These are phyloP conservation scores for Dendroctonus valens DNA, from an alignment of 1,140 invertebrate species.

Conservation along the genomic window DNA sequence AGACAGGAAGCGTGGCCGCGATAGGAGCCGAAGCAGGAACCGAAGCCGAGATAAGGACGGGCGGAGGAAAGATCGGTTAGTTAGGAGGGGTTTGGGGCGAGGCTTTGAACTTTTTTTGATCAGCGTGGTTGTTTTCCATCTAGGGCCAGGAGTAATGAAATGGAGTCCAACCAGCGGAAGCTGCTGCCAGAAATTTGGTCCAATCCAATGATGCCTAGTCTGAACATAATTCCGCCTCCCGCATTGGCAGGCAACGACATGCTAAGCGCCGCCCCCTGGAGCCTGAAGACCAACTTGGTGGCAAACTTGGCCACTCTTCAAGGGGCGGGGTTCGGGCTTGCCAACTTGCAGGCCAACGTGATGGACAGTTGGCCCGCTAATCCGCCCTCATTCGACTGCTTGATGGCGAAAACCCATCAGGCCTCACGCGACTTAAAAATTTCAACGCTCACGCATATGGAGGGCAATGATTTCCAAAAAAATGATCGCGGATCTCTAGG, in stretches of 20 bases:
- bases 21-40: constrained; percentile 49
- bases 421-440: too few relatives aligned
- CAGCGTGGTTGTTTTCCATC: neutral
- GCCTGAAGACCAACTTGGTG: constrained; percentile 12
- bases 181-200: constrained; percentile 10
- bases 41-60: constrained; percentile 51
- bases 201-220: neutral
- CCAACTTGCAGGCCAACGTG: too few relatives aligned
- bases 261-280: neutral
- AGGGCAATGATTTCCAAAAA: neutral
- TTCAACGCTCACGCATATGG: neutral
- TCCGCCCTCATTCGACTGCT: neutral
- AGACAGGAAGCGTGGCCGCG: constrained; percentile 47
- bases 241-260: neutral
- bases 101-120: too few relatives aligned
- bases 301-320: constrained; percentile 12
- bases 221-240: constrained; percentile 18
- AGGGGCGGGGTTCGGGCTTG: neutral
- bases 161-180: constrained; percentile 3
- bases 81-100: neutral
- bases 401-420: too few relatives aligned
- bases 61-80: constrained; percentile 33
- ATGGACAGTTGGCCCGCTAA: constrained; percentile 30
- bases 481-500: neutral
- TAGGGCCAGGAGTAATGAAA: constrained; percentile 22